Conservation (phyloP, 1,140 invertebrate species). For the Drosophila kepulauana region DNA sequence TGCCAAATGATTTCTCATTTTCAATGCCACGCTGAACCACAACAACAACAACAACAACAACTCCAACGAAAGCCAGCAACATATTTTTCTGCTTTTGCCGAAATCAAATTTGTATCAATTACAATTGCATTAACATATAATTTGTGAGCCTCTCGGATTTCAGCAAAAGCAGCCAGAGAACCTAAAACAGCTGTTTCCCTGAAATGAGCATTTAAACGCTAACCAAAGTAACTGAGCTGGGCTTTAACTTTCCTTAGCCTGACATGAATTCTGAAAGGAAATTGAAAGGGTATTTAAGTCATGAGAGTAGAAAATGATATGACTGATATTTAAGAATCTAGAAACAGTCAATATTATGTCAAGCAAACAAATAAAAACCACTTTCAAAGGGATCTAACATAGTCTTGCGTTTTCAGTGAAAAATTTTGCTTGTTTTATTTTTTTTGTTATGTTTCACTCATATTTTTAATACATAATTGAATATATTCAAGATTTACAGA, state of each 20-base stretch:
- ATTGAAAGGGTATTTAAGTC: too few species aligned
- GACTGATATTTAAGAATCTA: too few species aligned
- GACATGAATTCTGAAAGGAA: not conserved
- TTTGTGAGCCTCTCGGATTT: conserved; percentile 72
- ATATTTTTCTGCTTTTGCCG: conserved; percentile 66
- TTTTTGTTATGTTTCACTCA: too few species aligned
- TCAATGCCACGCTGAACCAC: conserved; percentile 50
- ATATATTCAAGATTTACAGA: too few species aligned
- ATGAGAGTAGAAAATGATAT: too few species aligned
- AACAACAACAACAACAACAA: conserved; percentile 36
- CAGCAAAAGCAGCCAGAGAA: conserved; percentile 36
- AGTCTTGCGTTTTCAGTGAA: too few species aligned
- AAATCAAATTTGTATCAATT: conserved; percentile 84
- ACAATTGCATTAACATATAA: conserved; percentile 84
- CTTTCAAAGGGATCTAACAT: too few species aligned
- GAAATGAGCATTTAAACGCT: conserved; percentile 59
- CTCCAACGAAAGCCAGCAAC: conserved; percentile 14
- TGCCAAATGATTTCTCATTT: conserved; percentile 80
- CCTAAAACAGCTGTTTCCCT: conserved; percentile 35
- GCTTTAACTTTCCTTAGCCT: conserved; percentile 7
- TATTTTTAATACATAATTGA: too few species aligned
- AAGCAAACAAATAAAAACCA: too few species aligned
- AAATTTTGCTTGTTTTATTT: too few species aligned
- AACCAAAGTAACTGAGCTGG: not conserved
- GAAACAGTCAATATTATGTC: too few species aligned